Evolutionary conservation across 2,888 invertebrate genomes (phyloP).

Genomic region (Alitta virens): DNA sequence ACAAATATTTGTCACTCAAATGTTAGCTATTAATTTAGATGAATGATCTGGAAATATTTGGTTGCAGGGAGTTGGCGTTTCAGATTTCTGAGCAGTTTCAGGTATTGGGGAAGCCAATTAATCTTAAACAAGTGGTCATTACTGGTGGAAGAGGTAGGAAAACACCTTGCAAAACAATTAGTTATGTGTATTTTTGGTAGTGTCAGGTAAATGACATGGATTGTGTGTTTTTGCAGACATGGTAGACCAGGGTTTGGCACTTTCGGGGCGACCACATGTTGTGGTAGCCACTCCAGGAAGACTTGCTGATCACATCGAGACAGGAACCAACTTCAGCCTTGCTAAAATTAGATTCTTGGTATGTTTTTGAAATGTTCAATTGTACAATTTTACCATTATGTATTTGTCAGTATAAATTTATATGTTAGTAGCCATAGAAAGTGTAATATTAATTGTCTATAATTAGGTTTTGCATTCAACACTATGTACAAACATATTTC

Average conservation of each 20-base stretch:
- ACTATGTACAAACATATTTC: no score
- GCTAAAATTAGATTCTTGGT: slow-evolving; percentile 55
- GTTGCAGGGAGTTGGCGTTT: slow-evolving; percentile 53
- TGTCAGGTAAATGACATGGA: no score
- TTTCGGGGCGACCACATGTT: slow-evolving; percentile 84
- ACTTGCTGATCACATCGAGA: slow-evolving; percentile 86
- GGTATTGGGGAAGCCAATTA: slow-evolving; percentile 84
- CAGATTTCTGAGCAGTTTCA: slow-evolving; percentile 93
- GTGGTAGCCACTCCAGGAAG: slow-evolving; percentile 96
- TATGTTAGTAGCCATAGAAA: no score
- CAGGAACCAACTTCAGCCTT: slow-evolving; percentile 63
- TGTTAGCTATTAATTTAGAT: no score
- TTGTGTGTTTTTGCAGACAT: slow-evolving; percentile 60
- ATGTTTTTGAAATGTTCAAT: background rate
- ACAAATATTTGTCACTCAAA: no score
- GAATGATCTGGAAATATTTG: background rate
- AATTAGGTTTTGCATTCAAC: no score
- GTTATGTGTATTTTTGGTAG: no score
- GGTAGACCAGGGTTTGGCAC: slow-evolving; percentile 79
- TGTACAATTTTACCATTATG: no score
- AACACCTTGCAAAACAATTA: no score
- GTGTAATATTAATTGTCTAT: no score
- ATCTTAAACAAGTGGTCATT: slow-evolving; percentile 78
- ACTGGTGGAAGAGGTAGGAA: slow-evolving; percentile 84
- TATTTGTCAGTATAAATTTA: no score